phyloP scores from a whole-genome alignment of 2,888 invertebrate genomes.

The Leuctra nigra region DNA sequence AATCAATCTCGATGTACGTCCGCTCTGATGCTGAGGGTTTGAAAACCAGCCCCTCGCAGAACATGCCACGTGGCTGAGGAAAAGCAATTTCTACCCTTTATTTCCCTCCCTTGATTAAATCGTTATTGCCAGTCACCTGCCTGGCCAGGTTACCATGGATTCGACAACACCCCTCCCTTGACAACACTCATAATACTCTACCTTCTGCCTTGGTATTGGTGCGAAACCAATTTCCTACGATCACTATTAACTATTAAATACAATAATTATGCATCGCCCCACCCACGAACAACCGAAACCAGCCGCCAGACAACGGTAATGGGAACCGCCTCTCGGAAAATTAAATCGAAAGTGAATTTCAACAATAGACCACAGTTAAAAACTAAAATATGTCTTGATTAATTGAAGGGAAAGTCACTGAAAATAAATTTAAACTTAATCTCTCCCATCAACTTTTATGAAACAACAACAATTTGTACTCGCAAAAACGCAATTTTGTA shows the following conservation, averaged over 20 bases:
- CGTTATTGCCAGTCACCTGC: slow-evolving; percentile 9
- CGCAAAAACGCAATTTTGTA: too few relatives aligned
- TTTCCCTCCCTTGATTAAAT: slow-evolving; percentile 9
- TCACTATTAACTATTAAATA: slow-evolving; percentile 29
- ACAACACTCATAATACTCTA: background rate
- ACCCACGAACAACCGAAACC: slow-evolving; percentile 20
- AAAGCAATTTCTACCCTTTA: slow-evolving; percentile 15
- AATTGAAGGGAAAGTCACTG: too few relatives aligned
- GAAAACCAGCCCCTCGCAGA: background rate
- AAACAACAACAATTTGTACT: too few relatives aligned
- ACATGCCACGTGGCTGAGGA: background rate
- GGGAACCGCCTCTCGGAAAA: too few relatives aligned
- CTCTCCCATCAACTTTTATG: too few relatives aligned
- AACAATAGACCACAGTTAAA: too few relatives aligned
- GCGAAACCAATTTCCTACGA: slow-evolving; percentile 27
- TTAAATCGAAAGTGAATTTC: too few relatives aligned
- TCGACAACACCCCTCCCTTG: slow-evolving; percentile 19
- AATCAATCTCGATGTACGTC: too few relatives aligned
- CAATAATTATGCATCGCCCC: slow-evolving; percentile 28
- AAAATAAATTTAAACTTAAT: too few relatives aligned
- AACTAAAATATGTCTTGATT: too few relatives aligned
- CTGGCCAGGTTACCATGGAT: slow-evolving; percentile 13
- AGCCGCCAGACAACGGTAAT: too few relatives aligned
- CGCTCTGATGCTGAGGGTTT: too few relatives aligned
- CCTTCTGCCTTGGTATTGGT: slow-evolving; percentile 21